Conservation (phyloP, 2,797 vertebrate genomes). For the Scyliorhinus canicula region DNA sequence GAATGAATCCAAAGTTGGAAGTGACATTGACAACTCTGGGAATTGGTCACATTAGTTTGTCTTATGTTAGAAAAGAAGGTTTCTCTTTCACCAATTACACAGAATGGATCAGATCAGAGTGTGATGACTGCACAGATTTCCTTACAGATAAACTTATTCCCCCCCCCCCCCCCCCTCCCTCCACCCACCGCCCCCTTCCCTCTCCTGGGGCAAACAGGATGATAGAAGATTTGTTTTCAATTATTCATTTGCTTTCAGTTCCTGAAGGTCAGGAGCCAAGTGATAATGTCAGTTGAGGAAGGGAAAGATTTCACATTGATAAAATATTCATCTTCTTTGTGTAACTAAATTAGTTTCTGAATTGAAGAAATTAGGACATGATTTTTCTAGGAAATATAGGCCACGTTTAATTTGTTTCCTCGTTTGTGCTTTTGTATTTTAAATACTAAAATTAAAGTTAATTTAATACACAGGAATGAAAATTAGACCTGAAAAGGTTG, state of each 20-base stretch:
- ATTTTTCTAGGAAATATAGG: neutral
- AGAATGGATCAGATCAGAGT: constrained; percentile 10
- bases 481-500: constrained; percentile 38
- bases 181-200: neutral
- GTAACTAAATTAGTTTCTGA: constrained; percentile 75
- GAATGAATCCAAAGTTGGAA: neutral
- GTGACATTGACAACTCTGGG: neutral
- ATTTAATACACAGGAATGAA: neutral
- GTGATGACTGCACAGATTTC: constrained; percentile 36
- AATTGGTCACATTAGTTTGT: neutral
- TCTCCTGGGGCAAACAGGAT: constrained; percentile 47
- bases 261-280: constrained; percentile 81
- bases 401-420: neutral
- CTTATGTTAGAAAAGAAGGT: neutral
- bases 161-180: too few species aligned
- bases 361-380: constrained; percentile 52
- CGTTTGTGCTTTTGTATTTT: constrained; percentile 7
- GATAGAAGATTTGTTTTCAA: constrained; percentile 76
- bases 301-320: constrained; percentile 74
- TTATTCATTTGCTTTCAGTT: constrained; percentile 82
- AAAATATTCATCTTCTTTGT: constrained; percentile 85
- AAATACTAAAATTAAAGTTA: constrained; percentile 40
- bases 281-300: constrained; percentile 52
- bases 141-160: neutral
- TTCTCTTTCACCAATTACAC: neutral